Base-by-base conservation (phyloP, 2,888 invertebrate genomes). In the Kryphioiulus occultus region DNA sequence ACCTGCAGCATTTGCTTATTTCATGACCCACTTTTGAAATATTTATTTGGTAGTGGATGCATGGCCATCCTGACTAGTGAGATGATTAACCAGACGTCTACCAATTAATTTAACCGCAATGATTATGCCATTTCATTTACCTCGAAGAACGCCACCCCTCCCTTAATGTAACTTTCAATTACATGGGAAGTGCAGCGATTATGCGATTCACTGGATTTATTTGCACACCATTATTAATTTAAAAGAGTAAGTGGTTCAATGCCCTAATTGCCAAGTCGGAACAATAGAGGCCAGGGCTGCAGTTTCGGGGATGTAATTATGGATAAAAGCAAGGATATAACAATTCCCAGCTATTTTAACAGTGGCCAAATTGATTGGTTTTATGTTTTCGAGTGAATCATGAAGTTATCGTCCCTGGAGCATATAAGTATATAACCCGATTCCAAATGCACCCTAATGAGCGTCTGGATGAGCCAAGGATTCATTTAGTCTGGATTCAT, bases 181-280 rank as follows among this genome's bases (percentile, higher is more conserved):
- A 78, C 15, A 78, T 30, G 78, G 78, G 78, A 78, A 78, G 78
- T 78, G 30, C 30, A 26, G 78, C 22, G 78, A 22, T 78, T 78
- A 78, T 78, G 15, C 15, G 78, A 30, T 30, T 30, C 78, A 78
- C 30, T 78, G 78, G 78, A 78, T 78, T 78, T 78, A 78, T 78
- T 78, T 78, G 78, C 78, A 78, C 78, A 78, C 78, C 78, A 78
- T 78, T 78, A 78, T 78, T 78, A 78, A 78, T 78, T 78, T 78
- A 78, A 30, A 78, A 78, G 78, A 30, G 78, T 78, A 78, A 26
- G 78, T 78, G 78, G 78, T 78, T 78, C 78, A 30, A 78, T 78
- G 78, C 78, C 78, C 26, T 78, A 78, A 78, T 78, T 78, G 78
- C 78, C 12, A 26, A 15, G 78, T 78, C 78, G 15, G 78, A 30